Evolutionary conservation across 2,888 invertebrate species (phyloP), one percentile per base, ranked within the genome.

Genomic region (Acronicta leporina): DNA sequence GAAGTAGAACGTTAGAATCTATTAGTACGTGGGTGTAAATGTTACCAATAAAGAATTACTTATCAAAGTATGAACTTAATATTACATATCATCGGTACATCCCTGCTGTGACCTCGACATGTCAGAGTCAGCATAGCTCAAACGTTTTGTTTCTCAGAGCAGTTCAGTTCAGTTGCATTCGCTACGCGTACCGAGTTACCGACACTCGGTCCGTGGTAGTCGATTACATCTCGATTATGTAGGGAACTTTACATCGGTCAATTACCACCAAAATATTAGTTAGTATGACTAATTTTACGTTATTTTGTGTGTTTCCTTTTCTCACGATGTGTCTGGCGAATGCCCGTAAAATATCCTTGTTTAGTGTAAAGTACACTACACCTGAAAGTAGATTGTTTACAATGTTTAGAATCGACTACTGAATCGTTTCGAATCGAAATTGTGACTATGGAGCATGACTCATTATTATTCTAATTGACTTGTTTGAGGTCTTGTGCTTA

Each of bases 241-340:
- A n/a, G 27, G 45, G 43, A 16, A 49, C 45, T 54, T 57, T 63
- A 25, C 10, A 43, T 38, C 40, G 48, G 38, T 41, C 51, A 48
- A 42, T 44, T 45, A 15, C 16, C 20, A 48, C 42, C 15, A 43
- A 53, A 62, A 11, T 38, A 40, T 35, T 35, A 20, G 41, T 68
- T 33, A 20, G 41, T 68, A 57, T 53, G 55, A 50, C 63, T 51
- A 68, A 76, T 74, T 62, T 65, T 61, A 63, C 46, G 35, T 56
- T 54, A 49, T 67, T 63, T 35, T 30, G 57, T 59, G 35, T 15
- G 30, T 27, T 33, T 30, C 30, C 38, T 55, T 30, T 76, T 76
- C 77, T 62, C 77, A 76, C 77, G 68, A 59, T 46, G 38, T 30
- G 38, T 49, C 43, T 41, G 13, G 9, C 9, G 3, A 7, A 9